A percentile compares a stretch with the other conserved stretches of the same genome.
Evolutionary conservation across 2,888 invertebrate species (phyloP).

Genomic region (Gibbula magus): DNA sequence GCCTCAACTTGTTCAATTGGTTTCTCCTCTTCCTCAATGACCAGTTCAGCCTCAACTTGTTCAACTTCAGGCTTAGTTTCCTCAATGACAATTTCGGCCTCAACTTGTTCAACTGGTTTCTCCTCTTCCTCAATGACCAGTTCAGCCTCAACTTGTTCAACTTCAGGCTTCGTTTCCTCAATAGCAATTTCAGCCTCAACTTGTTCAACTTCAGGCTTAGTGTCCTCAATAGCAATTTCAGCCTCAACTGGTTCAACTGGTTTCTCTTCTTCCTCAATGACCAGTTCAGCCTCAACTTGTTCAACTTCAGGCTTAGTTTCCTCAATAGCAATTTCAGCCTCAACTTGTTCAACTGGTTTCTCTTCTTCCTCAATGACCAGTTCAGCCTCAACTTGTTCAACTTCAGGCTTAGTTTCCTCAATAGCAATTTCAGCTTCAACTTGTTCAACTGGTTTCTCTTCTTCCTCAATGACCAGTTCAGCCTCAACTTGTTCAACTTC

Average conservation of each 20-base stretch:
- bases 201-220: slow-evolving; percentile 35
- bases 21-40: slow-evolving; percentile 48
- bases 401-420: slow-evolving; percentile 18
- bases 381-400: slow-evolving; percentile 12
- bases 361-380: slow-evolving; percentile 22
- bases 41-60: slow-evolving; percentile 58
- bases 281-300: slow-evolving; percentile 76
- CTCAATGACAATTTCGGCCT: slow-evolving; percentile 33
- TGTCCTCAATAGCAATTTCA: slow-evolving; percentile 39
- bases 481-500: slow-evolving; percentile 79
- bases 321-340: slow-evolving; percentile 28
- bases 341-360: slow-evolving; percentile 68
- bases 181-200: slow-evolving; percentile 41
- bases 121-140: slow-evolving; percentile 25
- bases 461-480: slow-evolving; percentile 13
- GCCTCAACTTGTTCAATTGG: slow-evolving; percentile 62
- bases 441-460: slow-evolving; percentile 68
- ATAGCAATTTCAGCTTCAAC: slow-evolving; percentile 30
- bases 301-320: slow-evolving; percentile 74
- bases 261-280: slow-evolving; percentile 48
- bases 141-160: slow-evolving; percentile 79
- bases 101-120: slow-evolving; percentile 68
- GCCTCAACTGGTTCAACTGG: slow-evolving; percentile 62
- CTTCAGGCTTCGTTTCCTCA: slow-evolving; percentile 39
- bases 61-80: slow-evolving; percentile 75